These are phyloP conservation scores for Phaetusa simplex DNA, from an alignment of 2,113 vertebrate species.

Conservation along the genomic window DNA sequence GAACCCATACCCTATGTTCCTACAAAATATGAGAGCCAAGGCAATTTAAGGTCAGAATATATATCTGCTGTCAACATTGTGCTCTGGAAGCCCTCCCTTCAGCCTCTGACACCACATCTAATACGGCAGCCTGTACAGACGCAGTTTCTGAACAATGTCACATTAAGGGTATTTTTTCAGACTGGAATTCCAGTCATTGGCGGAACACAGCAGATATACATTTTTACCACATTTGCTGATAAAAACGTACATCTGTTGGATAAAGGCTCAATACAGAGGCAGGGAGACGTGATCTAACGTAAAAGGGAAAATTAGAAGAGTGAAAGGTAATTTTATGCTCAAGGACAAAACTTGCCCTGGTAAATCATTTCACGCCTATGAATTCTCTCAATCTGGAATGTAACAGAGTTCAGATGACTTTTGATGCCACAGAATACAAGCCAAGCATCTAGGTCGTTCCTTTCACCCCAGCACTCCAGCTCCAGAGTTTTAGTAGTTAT, in stretches of 20 bases:
- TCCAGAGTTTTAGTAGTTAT: not conserved
- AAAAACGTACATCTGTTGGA: not conserved
- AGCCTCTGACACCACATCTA: not conserved
- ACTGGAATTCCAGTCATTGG: not conserved
- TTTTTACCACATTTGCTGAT: not conserved
- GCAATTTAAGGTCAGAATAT: not conserved
- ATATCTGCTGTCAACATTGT: not conserved
- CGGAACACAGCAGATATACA: not conserved
- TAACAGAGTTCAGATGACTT: not conserved
- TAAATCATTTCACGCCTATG: not conserved
- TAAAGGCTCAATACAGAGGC: not conserved
- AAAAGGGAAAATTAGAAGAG: not conserved
- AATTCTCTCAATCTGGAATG: not conserved
- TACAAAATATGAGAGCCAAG: not conserved
- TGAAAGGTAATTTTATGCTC: not conserved
- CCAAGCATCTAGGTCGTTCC: not conserved
- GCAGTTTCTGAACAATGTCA: not conserved
- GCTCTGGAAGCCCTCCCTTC: not conserved
- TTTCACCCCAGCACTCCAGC: not conserved
- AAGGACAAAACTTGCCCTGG: not conserved
- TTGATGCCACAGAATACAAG: not conserved
- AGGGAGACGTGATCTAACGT: rapidly evolving
- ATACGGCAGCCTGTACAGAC: not conserved
- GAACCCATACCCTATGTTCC: not conserved
- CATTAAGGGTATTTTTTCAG: not conserved